These are phyloP conservation scores for Eristalinus aeneus DNA, from an alignment of 2,888 invertebrate species.

Conservation along the genomic window DNA sequence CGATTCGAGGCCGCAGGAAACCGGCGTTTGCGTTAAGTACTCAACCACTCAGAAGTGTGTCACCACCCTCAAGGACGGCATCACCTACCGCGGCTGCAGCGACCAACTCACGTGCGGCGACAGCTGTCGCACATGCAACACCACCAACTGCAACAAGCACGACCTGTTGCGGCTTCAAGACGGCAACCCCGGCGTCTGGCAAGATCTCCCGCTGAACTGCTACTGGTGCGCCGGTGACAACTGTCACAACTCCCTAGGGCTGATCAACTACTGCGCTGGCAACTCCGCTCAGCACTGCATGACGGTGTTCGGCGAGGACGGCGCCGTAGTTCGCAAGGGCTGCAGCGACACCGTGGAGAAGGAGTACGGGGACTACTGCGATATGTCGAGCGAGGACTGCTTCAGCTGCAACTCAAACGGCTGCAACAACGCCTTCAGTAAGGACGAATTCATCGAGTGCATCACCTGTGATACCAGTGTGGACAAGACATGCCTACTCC, in stretches of 20 bases:
- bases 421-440: slow-evolving; percentile 74
- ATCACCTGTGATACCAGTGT: slow-evolving; percentile 74
- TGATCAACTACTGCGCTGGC: slow-evolving; percentile 39
- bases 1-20: slow-evolving; percentile 70
- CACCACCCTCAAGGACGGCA: slow-evolving; percentile 72
- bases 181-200: slow-evolving; percentile 77
- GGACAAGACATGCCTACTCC: slow-evolving; percentile 72
- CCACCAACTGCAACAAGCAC: slow-evolving; percentile 73
- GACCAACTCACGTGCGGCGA: slow-evolving; percentile 71
- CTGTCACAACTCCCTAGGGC: slow-evolving; percentile 52
- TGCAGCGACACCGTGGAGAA: slow-evolving; percentile 75
- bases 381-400: slow-evolving; percentile 73
- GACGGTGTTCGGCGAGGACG: slow-evolving; percentile 74
- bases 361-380: slow-evolving; percentile 73
- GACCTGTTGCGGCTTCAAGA: slow-evolving; percentile 74
- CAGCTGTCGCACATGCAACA: slow-evolving; percentile 73
- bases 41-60: slow-evolving; percentile 73
- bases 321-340: slow-evolving; percentile 73
- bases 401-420: slow-evolving; percentile 77
- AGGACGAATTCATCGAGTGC: slow-evolving; percentile 74
- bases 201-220: slow-evolving; percentile 75
- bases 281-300: slow-evolving; percentile 74
- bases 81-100: slow-evolving; percentile 76
- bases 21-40: slow-evolving; percentile 73
- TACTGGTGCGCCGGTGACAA: slow-evolving; percentile 72